These are phyloP conservation scores for Drosophila ustulata DNA, from an alignment of 2,888 invertebrate genomes.

Conservation along the genomic window DNA sequence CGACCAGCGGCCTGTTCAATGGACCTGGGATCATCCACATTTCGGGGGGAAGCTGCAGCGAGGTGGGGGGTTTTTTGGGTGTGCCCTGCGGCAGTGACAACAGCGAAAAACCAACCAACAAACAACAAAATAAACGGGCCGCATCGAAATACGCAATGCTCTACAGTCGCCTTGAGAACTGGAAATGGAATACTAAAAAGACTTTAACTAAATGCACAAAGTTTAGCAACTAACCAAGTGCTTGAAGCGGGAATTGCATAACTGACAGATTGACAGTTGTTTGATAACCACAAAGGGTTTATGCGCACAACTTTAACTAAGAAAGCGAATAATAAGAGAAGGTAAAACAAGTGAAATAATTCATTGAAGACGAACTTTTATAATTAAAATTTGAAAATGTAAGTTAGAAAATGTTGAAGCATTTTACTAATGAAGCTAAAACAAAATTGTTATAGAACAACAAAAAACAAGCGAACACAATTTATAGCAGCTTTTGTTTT, in stretches of 20 bases:
- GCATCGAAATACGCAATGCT: conserved; percentile 29
- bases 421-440: too few species aligned
- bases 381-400: too few species aligned
- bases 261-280: not conserved
- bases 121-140: conserved; percentile 30
- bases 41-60: conserved; percentile 6
- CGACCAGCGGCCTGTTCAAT: conserved; percentile 26
- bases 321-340: not conserved
- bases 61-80: conserved; percentile 15
- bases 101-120: conserved; percentile 18
- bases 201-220: conserved; percentile 8
- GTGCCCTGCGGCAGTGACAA: conserved; percentile 37
- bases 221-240: conserved; percentile 3
- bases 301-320: not conserved
- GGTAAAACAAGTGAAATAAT: too few species aligned
- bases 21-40: conserved; percentile 30
- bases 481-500: too few species aligned
- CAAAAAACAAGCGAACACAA: too few species aligned
- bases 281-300: not conserved
- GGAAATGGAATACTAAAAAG: conserved; percentile 1
- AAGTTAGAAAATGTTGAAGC: too few species aligned
- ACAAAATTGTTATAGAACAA: too few species aligned
- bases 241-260: not conserved
- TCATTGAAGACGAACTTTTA: too few species aligned
- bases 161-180: conserved; percentile 12